Evolutionary conservation across 1,140 invertebrate genomes (phyloP).

Genomic region (Papilio aristodemus): DNA sequence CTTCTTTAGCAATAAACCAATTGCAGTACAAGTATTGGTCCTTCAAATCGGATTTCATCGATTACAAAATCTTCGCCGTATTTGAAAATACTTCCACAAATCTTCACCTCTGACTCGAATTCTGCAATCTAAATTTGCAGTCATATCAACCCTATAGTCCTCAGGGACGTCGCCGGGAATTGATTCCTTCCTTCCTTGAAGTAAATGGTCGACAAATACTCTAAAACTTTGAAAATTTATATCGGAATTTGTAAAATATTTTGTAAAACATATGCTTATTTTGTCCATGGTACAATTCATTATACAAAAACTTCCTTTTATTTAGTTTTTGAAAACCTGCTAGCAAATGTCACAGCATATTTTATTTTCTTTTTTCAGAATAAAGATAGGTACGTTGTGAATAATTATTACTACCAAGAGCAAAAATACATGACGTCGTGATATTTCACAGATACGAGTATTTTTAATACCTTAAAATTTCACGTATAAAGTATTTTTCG

Average conservation of each 20-base stretch:
- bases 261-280: not conserved
- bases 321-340: not conserved
- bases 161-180: slow-evolving; percentile 3
- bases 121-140: slow-evolving; percentile 6
- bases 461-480: too few species aligned
- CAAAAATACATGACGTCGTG: too few species aligned
- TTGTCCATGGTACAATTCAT: not conserved
- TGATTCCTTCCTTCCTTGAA: slow-evolving; percentile 12
- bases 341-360: too few species aligned
- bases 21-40: not conserved
- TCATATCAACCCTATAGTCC: slow-evolving; percentile 4
- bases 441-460: too few species aligned
- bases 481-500: too few species aligned
- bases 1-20: not conserved
- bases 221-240: not conserved
- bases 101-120: slow-evolving; percentile 1
- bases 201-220: slow-evolving; percentile 14
- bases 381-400: too few species aligned
- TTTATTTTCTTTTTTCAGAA: too few species aligned
- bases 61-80: not conserved
- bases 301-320: not conserved
- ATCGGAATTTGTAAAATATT: not conserved
- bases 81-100: slow-evolving; percentile 15
- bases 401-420: too few species aligned
- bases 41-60: not conserved